Evolutionary conservation across 2,888 invertebrate species (phyloP), one percentile per base, ranked within the genome.

Genomic region (Cosmia trapezina): DNA sequence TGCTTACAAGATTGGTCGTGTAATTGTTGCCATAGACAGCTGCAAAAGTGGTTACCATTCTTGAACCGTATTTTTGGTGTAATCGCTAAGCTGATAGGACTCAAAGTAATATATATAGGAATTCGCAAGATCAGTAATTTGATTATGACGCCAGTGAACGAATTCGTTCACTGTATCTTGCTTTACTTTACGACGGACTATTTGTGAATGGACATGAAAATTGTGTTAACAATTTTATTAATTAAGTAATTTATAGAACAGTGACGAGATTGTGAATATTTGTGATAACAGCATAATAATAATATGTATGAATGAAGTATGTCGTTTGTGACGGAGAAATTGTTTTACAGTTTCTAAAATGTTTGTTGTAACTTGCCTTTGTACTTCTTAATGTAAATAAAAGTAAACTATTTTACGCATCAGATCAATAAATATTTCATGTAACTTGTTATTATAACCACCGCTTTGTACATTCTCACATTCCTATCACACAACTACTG

Each of bases 231-330:
- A 41, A 54, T 65, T n/a, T n/a, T n/a, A n/a, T 41, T 12, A 54
- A 61, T 61, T 78, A 66, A 63, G 49, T 81, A 43, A 76, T 78
- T 80, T 78, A 78, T 72, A 72, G 33, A 71, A 45, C 61, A 54
- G 69, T 56, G 69, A 73, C 66, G 51, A 78, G 62, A 66, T 80
- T 83, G 73, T 78, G 73, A 70, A 83, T 63, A 78, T 70, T 73
- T 80, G 80, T 80, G 83, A 83, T 80, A 80, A 78, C 69, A 66
- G 64, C 62, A 73, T 78, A 82, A 68, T 70, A 76, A 54, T 70
- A 47, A 56, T 63, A 75, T 75, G 70, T 67, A 17, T 45, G 11
- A 60, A 70, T 60, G 37, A 60, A 33, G 51, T 19, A 47, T n/a
- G 8, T 49, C 12, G 41, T 45, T 22, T 45, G 51, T 28, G n/a